A percentile compares a stretch with the other conserved stretches of the same genome.
Conservation (phyloP, 2,797 vertebrate species). For the Platalea minor region DNA sequence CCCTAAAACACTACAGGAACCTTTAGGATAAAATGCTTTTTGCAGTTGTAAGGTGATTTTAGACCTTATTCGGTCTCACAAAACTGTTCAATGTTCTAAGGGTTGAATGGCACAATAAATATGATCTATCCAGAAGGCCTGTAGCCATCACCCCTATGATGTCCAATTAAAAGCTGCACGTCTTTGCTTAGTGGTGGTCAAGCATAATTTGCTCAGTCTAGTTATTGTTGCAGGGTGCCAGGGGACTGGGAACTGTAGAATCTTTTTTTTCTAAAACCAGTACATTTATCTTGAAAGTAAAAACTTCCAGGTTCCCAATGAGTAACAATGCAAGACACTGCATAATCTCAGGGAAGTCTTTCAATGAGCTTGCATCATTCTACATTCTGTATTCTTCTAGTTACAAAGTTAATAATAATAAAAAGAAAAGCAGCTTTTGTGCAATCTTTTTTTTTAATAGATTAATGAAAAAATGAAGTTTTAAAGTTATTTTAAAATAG, state of each 20-base stretch:
- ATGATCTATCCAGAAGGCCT: background rate
- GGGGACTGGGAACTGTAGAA: background rate
- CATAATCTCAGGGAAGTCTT: background rate
- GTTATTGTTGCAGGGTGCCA: background rate
- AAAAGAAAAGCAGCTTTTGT: background rate
- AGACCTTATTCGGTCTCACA: background rate
- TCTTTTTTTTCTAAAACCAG: background rate
- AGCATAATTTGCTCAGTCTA: background rate
- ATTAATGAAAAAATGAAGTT: background rate
- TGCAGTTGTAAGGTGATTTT: background rate
- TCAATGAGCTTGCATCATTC: background rate
- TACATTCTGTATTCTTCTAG: background rate
- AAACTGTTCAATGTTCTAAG: background rate
- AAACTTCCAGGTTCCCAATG: background rate
- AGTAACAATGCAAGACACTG: background rate
- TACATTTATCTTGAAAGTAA: background rate
- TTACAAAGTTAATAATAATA: background rate
- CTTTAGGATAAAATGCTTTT: background rate
- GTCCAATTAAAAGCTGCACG: conserved; percentile 6
- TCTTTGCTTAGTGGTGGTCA: background rate
- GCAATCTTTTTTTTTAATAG: background rate
- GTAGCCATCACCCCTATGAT: background rate
- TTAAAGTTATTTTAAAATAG: background rate
- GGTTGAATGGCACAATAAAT: background rate
- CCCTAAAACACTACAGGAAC: background rate